Conservation (phyloP, 2,113 vertebrate species). For the Cyprinus carpio region DNA sequence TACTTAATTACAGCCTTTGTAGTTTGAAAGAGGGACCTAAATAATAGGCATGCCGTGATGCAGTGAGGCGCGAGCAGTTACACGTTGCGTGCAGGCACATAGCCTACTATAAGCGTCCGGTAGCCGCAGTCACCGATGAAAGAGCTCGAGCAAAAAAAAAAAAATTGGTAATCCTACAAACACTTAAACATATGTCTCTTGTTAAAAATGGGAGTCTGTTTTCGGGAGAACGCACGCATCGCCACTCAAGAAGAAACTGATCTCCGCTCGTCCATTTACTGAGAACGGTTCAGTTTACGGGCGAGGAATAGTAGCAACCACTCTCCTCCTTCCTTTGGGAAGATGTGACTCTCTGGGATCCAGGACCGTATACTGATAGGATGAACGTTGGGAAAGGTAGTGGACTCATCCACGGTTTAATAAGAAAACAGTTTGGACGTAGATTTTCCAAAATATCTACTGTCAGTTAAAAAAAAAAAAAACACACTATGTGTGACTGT, state of each 20-base stretch:
- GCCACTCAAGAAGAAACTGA: conserved; percentile 44
- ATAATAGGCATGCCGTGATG: conserved; percentile 22
- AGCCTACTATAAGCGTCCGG: conserved; percentile 10
- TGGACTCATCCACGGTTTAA: neutral
- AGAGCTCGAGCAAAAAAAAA: conserved; percentile 21
- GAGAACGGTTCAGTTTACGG: conserved; percentile 26
- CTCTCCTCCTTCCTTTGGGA: neutral
- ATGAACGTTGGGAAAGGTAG: neutral
- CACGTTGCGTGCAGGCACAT: neutral
- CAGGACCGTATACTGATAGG: neutral
- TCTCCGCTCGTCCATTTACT: conserved; percentile 26
- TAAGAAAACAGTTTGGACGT: neutral
- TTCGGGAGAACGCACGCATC: conserved; percentile 49
- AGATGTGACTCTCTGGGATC: conserved; percentile 15
- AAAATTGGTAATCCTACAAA: conserved; percentile 50
- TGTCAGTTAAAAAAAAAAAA: neutral
- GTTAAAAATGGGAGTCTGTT: conserved; percentile 51
- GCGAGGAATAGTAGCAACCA: conserved; percentile 18
- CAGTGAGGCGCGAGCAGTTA: conserved; percentile 4
- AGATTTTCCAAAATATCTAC: neutral
- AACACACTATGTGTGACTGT: neutral
- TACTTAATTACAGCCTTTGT: conserved; percentile 33
- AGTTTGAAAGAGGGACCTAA: neutral
- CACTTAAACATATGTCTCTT: conserved; percentile 55
- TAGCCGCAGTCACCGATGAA: conserved; percentile 34